Conservation (phyloP, 23 tunicate genomes). For the Halocynthia roretzi region DNA sequence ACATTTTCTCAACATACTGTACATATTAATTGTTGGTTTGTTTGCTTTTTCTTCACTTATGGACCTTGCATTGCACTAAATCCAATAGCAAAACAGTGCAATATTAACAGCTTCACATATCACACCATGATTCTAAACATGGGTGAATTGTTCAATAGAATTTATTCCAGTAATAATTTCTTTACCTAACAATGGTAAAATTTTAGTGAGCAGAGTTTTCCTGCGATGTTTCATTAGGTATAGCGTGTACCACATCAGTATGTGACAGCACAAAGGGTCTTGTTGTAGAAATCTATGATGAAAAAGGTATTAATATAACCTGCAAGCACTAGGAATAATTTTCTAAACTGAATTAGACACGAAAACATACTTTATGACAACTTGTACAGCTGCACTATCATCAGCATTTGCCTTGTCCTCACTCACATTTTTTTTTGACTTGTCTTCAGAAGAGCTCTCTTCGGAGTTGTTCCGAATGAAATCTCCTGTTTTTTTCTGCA, state of each 20-base stretch:
- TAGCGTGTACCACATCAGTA: conserved; percentile 66
- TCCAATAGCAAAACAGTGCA: too few relatives aligned
- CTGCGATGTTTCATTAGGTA: conserved; percentile 47
- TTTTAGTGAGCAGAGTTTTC: conserved; percentile 50
- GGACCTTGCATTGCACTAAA: too few relatives aligned
- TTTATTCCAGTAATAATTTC: too few relatives aligned
- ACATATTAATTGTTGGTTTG: background rate
- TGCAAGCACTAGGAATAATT: background rate
- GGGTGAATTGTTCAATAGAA: too few relatives aligned
- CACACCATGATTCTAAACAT: too few relatives aligned
- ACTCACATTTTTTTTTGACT: background rate
- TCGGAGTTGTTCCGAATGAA: conserved; percentile 17
- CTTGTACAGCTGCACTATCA: conserved; percentile 12
- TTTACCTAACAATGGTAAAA: conserved; percentile 42
- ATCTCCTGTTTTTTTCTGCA: conserved; percentile 38
- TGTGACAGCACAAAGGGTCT: conserved; percentile 55
- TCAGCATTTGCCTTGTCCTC: background rate
- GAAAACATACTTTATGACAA: conserved; percentile 12
- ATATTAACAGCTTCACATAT: too few relatives aligned
- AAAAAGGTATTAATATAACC: background rate
- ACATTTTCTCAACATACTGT: background rate
- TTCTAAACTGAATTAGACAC: background rate
- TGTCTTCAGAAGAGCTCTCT: conserved; percentile 1
- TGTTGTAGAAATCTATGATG: conserved; percentile 40
- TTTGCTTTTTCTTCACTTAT: too few relatives aligned